Percentiles rank a stretch among this genome's conserved stretches.
Conservation (phyloP, 2,888 invertebrate species). For the Scaptomyza flava region DNA sequence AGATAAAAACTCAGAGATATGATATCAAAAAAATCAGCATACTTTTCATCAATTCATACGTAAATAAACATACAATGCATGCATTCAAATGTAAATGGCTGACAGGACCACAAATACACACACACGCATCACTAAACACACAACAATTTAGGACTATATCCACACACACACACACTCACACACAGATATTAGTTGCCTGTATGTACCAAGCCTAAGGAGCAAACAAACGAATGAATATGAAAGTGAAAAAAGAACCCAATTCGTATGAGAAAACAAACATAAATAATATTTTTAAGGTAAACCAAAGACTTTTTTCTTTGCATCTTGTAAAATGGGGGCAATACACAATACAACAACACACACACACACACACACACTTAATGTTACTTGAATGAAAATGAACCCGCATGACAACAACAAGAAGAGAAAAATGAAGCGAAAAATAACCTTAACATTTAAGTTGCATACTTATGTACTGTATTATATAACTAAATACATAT, state of each 20-base stretch:
- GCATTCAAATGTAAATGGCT: conserved; percentile 67
- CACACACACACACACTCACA: conserved; percentile 6
- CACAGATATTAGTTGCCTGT: conserved; percentile 69
- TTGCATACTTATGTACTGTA: conserved; percentile 67
- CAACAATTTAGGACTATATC: conserved; percentile 20
- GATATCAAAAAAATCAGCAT: conserved; percentile 26
- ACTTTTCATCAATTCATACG: conserved; percentile 64
- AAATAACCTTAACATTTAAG: conserved; percentile 61
- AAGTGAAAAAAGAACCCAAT: conserved; percentile 19
- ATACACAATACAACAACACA: conserved; percentile 33
- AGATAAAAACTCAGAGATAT: conserved; percentile 8
- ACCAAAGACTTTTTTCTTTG: conserved; percentile 84
- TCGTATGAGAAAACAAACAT: conserved; percentile 21
- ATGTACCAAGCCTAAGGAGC: conserved; percentile 62
- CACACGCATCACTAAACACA: conserved; percentile 14
- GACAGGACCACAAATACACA: conserved; percentile 32
- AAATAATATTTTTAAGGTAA: conserved; percentile 80
- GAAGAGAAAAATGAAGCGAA: conserved; percentile 20
- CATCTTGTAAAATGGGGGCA: conserved; percentile 63
- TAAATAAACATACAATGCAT: conserved; percentile 51
- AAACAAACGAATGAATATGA: conserved; percentile 7
- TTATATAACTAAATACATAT: conserved; percentile 52
- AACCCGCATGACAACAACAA: conserved; percentile 30
- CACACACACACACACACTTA: conserved; percentile 53
- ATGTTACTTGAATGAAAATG: conserved; percentile 46